Conservation (phyloP, 2,113 vertebrate genomes). For the Artemisiospiza belli region DNA sequence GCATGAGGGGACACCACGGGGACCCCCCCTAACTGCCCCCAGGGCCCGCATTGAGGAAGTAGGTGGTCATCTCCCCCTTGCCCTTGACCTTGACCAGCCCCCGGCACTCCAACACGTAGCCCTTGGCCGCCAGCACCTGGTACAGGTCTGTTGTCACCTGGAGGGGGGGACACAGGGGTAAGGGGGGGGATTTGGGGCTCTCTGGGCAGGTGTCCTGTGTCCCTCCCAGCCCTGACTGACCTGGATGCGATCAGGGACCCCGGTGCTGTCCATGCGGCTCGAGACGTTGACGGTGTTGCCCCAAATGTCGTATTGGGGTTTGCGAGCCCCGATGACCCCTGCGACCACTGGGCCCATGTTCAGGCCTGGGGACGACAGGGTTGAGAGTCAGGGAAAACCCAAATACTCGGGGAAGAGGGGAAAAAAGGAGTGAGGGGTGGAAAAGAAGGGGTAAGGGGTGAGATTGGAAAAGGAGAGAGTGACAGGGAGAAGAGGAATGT, state of each 20-base stretch:
- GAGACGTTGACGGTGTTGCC: constrained; percentile 97
- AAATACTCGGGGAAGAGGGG: not conserved
- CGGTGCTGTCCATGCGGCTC: constrained; percentile 96
- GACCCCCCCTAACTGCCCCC: constrained; percentile 84
- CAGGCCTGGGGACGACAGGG: constrained; percentile 75
- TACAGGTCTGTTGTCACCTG: constrained; percentile 93
- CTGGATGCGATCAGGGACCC: constrained; percentile 92
- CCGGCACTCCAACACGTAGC: constrained; percentile 90
- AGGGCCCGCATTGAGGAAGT: constrained; percentile 92
- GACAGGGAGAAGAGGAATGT: too few species aligned
- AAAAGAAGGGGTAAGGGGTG: not conserved
- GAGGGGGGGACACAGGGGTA: fast-evolving
- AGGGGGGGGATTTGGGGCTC: not conserved
- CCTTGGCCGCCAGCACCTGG: constrained; percentile 90
- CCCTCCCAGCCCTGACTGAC: constrained; percentile 48
- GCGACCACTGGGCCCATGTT: constrained; percentile 96
- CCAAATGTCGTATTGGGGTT: constrained; percentile 96
- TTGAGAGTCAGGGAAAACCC: fast-evolving
- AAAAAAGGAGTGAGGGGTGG: not conserved
- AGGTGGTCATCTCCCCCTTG: constrained; percentile 98
- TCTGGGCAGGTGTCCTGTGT: fast-evolving
- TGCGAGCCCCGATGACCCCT: constrained; percentile 91
- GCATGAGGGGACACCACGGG: not conserved
- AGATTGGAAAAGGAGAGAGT: too few species aligned
- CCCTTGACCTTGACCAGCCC: constrained; percentile 96